These are phyloP conservation scores for Ostrea edulis DNA, from an alignment of 1,140 invertebrate species.

Conservation along the genomic window DNA sequence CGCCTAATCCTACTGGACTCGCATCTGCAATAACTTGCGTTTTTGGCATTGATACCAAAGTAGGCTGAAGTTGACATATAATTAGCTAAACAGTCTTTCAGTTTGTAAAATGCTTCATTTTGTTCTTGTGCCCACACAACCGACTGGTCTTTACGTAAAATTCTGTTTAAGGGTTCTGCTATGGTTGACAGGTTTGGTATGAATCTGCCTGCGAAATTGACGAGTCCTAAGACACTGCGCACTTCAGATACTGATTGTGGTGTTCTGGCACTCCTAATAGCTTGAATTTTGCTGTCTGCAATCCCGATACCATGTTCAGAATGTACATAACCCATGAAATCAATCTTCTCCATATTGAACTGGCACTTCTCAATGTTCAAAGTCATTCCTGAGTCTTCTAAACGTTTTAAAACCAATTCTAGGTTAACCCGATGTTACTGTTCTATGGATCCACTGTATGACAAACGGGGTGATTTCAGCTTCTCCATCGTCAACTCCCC, in stretches of 20 bases:
- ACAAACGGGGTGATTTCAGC: no score
- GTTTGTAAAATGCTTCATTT: background rate
- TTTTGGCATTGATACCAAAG: constrained; percentile 18
- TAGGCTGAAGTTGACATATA: background rate
- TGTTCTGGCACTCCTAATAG: constrained; percentile 40
- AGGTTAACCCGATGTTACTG: constrained; percentile 55
- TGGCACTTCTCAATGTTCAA: constrained; percentile 52
- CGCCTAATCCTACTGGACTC: constrained; percentile 47
- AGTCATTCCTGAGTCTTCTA: constrained; percentile 50
- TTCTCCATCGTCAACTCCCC: no score
- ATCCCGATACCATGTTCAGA: constrained; percentile 48
- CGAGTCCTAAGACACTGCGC: constrained; percentile 46
- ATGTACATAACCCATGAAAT: constrained; percentile 49
- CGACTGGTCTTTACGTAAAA: constrained; percentile 1
- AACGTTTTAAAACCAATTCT: no score
- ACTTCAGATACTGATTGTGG: constrained; percentile 39
- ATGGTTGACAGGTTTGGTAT: constrained; percentile 45
- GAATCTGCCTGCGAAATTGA: constrained; percentile 45
- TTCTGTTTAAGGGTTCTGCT: constrained; percentile 24
- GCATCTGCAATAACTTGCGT: constrained; percentile 40
- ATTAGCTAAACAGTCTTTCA: constrained; percentile 43
- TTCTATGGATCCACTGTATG: constrained; percentile 21
- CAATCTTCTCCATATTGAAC: constrained; percentile 41
- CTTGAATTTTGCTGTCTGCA: constrained; percentile 39
- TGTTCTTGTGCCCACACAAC: constrained; percentile 37